Conservation (phyloP, 2,113 vertebrate species). For the Malurus alboscapulatus region DNA sequence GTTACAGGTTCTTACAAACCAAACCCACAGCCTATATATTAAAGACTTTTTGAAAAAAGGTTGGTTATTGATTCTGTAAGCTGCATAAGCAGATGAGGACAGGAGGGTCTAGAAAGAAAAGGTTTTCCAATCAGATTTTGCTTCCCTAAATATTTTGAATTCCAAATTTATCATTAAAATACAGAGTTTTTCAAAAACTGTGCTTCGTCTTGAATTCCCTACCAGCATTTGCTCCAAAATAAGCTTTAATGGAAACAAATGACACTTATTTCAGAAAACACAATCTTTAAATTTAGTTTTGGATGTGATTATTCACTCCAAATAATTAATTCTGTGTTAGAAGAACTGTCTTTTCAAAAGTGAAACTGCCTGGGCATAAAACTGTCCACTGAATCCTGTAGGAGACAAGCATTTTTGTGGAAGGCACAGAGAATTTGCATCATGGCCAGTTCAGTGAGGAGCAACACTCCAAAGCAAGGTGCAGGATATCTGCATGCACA, state of each 20-base stretch:
- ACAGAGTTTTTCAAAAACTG: not conserved
- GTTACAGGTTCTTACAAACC: not conserved
- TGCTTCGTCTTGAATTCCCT: not conserved
- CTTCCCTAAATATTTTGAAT: not conserved
- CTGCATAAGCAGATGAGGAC: not conserved
- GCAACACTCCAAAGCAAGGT: not conserved
- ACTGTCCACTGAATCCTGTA: not conserved
- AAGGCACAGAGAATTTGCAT: not conserved
- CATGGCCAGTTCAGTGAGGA: not conserved
- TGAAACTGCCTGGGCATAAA: not conserved
- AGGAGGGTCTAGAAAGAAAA: not conserved
- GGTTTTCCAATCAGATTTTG: not conserved
- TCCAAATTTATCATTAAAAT: not conserved
- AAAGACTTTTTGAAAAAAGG: fast-evolving
- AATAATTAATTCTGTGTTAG: not conserved
- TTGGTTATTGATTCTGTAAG: not conserved
- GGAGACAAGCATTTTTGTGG: not conserved
- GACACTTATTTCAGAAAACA: not conserved
- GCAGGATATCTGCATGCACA: not conserved
- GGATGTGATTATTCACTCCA: not conserved
- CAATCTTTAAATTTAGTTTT: not conserved
- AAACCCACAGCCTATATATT: not conserved
- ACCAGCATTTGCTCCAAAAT: not conserved
- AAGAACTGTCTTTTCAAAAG: not conserved
- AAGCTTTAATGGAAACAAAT: not conserved